Conservation (phyloP, 2,797 vertebrate species). For the Acanthis flammea region DNA sequence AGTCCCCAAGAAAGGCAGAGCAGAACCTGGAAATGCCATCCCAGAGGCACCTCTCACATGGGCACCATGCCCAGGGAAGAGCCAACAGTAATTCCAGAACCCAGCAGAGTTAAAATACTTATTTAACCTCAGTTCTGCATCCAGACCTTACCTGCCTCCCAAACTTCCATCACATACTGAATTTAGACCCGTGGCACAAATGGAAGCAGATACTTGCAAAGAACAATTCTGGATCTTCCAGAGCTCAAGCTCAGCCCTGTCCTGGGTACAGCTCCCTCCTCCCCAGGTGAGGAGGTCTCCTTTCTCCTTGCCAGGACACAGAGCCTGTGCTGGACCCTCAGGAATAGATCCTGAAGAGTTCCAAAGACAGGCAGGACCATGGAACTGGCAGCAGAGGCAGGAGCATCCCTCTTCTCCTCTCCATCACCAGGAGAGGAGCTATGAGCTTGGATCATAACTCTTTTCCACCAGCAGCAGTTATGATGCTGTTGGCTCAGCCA, state of each 20-base stretch:
- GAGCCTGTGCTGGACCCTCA: not conserved
- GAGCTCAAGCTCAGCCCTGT: not conserved
- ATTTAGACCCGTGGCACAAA: accelerated
- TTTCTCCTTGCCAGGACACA: not conserved
- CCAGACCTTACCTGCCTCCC: not conserved
- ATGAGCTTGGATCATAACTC: not conserved
- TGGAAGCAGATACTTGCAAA: not conserved
- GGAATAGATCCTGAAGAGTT: not conserved
- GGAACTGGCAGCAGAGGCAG: not conserved
- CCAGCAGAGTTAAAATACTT: not conserved
- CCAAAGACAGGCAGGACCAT: not conserved
- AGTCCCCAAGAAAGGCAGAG: not conserved
- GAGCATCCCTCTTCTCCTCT: not conserved
- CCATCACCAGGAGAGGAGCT: not conserved
- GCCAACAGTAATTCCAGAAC: not conserved
- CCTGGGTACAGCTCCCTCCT: not conserved
- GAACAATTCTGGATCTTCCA: not conserved
- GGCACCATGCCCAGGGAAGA: not conserved
- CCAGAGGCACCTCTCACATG: not conserved
- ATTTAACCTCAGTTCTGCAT: not conserved
- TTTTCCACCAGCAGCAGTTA: not conserved
- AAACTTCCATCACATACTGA: not conserved
- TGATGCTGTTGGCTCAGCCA: not conserved
- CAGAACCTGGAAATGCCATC: not conserved
- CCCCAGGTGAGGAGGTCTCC: not conserved